phyloP scores from a whole-genome alignment of 2,888 invertebrate genomes.

The Cephus runcator region DNA sequence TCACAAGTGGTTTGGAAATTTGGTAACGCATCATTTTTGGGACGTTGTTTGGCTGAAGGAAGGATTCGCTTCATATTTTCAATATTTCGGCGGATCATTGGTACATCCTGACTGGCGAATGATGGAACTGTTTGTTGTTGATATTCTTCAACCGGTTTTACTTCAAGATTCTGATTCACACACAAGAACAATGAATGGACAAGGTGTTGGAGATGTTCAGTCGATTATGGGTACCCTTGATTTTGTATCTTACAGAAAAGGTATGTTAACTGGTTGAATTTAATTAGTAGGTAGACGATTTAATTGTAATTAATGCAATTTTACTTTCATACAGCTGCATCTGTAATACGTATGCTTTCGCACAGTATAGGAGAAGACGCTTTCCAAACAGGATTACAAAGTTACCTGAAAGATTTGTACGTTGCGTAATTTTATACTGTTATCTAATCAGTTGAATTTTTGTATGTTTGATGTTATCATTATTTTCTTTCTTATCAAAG shows the following conservation, averaged over 20 bases:
- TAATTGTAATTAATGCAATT: neutral
- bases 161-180: conserved; percentile 64
- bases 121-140: conserved; percentile 64
- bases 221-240: conserved; percentile 70
- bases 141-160: conserved; percentile 59
- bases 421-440: conserved; percentile 27
- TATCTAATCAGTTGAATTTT: neutral
- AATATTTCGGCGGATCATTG: conserved; percentile 52
- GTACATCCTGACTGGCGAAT: conserved; percentile 61
- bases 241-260: conserved; percentile 73
- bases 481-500: conserved; percentile 57
- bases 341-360: conserved; percentile 70
- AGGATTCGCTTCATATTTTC: conserved; percentile 69
- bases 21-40: conserved; percentile 61
- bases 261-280: conserved; percentile 50
- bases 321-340: conserved; percentile 36
- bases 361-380: conserved; percentile 68
- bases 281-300: neutral
- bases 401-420: conserved; percentile 65
- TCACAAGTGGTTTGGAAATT: conserved; percentile 68
- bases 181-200: conserved; percentile 69
- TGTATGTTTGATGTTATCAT: conserved; percentile 52
- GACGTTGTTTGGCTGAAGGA: conserved; percentile 63
- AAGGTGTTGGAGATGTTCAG: conserved; percentile 66
- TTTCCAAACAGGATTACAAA: conserved; percentile 69